Percentiles rank a stretch among this genome's conserved stretches.
phyloP scores from a whole-genome alignment of 2,113 vertebrate species.

The Chaetorhynchus papuensis region DNA sequence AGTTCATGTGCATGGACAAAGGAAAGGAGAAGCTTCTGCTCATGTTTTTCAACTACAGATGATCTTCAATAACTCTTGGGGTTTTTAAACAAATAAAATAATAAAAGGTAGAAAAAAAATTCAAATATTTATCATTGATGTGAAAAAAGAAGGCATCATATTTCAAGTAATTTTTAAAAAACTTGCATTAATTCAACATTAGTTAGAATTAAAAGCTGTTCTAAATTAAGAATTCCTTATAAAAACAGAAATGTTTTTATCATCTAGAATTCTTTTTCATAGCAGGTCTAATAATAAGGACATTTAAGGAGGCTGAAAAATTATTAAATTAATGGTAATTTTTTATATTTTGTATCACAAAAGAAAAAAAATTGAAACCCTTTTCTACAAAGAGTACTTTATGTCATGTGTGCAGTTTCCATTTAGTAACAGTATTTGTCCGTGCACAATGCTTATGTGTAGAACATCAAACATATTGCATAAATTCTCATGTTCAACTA shows the following conservation, averaged over 20 bases:
- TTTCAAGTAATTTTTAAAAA: background rate
- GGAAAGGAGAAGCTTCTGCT: background rate
- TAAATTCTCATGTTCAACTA: background rate
- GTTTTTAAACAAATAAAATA: background rate
- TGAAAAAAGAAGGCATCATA: background rate
- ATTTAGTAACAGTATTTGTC: background rate
- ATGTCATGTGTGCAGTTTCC: background rate
- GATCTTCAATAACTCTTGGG: background rate
- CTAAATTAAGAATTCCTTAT: conserved; percentile 22
- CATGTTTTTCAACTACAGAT: background rate
- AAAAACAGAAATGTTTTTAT: background rate
- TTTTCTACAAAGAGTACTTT: background rate
- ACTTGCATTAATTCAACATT: background rate
- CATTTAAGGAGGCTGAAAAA: background rate
- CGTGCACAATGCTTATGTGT: background rate
- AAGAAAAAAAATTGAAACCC: background rate
- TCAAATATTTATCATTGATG: background rate
- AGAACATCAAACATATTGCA: background rate
- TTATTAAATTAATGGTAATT: background rate
- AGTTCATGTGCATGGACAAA: background rate
- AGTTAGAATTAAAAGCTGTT: background rate
- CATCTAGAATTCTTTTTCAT: background rate
- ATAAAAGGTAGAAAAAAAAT: background rate
- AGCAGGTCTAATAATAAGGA: background rate
- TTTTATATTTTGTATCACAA: background rate